These are phyloP conservation scores for Heliothis virescens DNA, from an alignment of 1,140 invertebrate species.

Conservation along the genomic window DNA sequence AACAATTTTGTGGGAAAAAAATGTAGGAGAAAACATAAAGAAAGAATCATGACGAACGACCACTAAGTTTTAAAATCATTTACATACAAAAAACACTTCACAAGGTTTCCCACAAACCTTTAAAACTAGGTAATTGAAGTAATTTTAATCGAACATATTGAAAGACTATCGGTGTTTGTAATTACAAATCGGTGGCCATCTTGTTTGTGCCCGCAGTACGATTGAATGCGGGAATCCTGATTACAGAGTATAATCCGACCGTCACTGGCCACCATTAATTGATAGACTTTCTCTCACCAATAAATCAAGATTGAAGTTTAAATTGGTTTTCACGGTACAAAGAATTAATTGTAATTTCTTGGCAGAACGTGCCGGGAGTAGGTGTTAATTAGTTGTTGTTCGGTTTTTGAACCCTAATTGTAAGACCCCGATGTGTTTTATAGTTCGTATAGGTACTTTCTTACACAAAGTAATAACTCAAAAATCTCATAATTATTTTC, in stretches of 20 bases:
- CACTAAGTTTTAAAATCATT: too few species aligned
- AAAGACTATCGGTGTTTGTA: not conserved
- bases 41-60: too few species aligned
- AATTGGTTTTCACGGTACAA: constrained; percentile 19
- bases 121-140: not conserved
- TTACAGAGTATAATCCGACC: constrained; percentile 15
- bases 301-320: constrained; percentile 23
- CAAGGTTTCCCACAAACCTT: not conserved
- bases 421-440: not conserved
- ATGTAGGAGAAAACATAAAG: too few species aligned
- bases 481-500: not conserved
- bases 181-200: not conserved
- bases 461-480: not conserved
- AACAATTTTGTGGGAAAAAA: too few species aligned
- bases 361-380: not conserved
- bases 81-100: too few species aligned
- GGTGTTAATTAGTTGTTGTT: not conserved
- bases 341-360: constrained; percentile 14
- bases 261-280: constrained; percentile 12
- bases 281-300: constrained; percentile 10
- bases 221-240: constrained; percentile 6
- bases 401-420: not conserved
- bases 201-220: not conserved
- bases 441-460: not conserved
- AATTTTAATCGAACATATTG: constrained; percentile 8